phyloP scores from a whole-genome alignment of 2,113 vertebrate genomes.

The Menura novaehollandiae region DNA sequence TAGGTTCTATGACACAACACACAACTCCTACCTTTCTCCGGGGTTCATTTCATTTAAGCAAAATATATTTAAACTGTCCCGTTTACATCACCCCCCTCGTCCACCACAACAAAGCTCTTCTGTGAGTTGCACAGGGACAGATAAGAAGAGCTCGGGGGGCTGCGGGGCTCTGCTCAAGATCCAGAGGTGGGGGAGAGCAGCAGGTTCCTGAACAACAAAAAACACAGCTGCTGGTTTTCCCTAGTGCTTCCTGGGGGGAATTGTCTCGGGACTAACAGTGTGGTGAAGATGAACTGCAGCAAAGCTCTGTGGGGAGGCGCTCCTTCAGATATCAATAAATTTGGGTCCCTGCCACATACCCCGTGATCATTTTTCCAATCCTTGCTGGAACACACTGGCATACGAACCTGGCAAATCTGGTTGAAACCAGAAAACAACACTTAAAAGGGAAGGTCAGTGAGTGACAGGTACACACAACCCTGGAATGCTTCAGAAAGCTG shows the following conservation, averaged over 20 bases:
- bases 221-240: background rate
- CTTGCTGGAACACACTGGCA: background rate
- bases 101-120: background rate
- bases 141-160: background rate
- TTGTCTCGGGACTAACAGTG: background rate
- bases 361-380: background rate
- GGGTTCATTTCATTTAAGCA: background rate
- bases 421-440: background rate
- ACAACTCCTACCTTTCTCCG: background rate
- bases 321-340: background rate
- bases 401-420: background rate
- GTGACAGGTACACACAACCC: background rate
- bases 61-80: background rate
- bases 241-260: background rate
- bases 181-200: background rate
- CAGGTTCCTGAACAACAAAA: background rate
- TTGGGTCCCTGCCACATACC: background rate
- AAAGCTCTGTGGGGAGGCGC: background rate
- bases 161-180: background rate
- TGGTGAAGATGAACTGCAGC: background rate
- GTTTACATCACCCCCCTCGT: fast-evolving
- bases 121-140: background rate
- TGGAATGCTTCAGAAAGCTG: background rate
- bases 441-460: background rate
- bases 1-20: background rate